A percentile compares a stretch with the other conserved stretches of the same genome.
Conservation (phyloP, 2,888 invertebrate genomes). For the Anorthoa munda region DNA sequence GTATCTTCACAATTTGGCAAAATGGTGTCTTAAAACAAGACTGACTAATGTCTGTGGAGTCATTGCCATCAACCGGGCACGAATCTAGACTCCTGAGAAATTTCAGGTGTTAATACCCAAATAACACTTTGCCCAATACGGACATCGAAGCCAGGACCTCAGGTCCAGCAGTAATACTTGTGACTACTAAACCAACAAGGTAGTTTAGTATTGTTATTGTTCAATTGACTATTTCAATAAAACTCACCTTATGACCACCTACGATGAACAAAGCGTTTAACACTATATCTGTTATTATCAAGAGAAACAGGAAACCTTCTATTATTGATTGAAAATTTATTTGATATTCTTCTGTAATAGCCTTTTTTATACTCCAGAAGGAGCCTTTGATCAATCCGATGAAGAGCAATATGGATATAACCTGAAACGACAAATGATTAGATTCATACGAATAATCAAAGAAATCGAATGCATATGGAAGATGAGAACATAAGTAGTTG, state of each 20-base stretch:
- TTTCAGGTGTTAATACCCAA: no score
- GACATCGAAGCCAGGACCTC: no score
- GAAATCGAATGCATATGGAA: background rate
- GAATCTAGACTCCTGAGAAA: no score
- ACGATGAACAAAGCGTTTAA: conserved; percentile 37
- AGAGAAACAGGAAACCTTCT: background rate
- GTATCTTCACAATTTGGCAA: no score
- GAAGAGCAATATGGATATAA: background rate
- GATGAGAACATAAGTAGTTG: no score
- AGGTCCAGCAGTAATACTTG: no score
- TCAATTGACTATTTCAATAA: background rate
- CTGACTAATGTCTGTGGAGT: no score
- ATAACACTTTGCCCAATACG: no score
- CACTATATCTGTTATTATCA: conserved; percentile 9
- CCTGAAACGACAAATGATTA: conserved; percentile 23
- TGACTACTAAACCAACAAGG: no score
- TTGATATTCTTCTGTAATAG: background rate
- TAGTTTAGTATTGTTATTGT: no score
- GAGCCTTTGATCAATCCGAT: background rate
- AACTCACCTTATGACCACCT: conserved; percentile 46
- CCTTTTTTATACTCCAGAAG: background rate
- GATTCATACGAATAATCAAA: background rate
- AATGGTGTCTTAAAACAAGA: no score
- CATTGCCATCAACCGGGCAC: no score
- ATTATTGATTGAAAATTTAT: background rate